Conservation (phyloP, 2,113 vertebrate genomes). For the Lepidothrix coronata region DNA sequence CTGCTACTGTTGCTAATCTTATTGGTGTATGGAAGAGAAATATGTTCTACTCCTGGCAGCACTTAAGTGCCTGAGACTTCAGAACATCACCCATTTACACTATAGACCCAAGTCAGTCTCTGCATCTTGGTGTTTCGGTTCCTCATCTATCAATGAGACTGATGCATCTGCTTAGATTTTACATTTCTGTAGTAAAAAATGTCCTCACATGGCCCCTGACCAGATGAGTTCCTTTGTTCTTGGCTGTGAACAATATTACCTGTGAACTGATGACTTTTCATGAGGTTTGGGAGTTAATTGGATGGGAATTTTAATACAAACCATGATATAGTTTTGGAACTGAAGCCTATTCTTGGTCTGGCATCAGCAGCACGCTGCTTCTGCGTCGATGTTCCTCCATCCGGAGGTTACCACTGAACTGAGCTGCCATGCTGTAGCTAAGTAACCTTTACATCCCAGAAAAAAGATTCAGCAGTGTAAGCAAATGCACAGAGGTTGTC, state of each 20-base stretch:
- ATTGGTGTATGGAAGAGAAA: background rate
- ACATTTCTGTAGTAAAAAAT: background rate
- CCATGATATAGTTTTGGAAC: background rate
- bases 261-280: background rate
- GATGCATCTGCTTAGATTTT: background rate
- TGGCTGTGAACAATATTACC: background rate
- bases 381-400: background rate
- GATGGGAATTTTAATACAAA: background rate
- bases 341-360: background rate
- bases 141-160: background rate
- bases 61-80: background rate
- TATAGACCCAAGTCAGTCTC: background rate
- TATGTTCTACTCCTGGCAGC: background rate
- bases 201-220: rapidly evolving
- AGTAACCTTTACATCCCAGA: background rate
- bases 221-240: background rate
- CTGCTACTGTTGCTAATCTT: background rate
- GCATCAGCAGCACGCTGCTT: background rate
- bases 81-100: background rate
- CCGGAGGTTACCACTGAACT: background rate
- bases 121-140: background rate
- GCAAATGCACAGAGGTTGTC: background rate
- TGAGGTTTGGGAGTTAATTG: background rate
- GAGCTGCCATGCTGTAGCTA: background rate
- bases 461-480: background rate